These are phyloP conservation scores for Actinernus sp. DNA, from an alignment of 92 coral and sea anemone genomes.

Conservation along the genomic window DNA sequence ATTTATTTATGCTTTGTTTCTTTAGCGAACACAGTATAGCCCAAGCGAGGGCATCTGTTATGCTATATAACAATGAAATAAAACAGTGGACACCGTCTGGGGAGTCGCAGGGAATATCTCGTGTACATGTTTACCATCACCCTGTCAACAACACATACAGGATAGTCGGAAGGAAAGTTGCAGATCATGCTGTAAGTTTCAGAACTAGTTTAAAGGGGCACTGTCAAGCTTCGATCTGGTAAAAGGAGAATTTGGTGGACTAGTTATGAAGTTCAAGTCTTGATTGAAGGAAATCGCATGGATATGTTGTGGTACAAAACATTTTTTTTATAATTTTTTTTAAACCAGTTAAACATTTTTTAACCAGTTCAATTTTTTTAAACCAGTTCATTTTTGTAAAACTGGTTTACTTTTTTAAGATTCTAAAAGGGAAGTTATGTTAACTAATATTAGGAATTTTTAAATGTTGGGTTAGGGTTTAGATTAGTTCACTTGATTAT, in stretches of 20 bases:
- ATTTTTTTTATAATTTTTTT: too few relatives aligned
- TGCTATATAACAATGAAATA: conserved; percentile 94
- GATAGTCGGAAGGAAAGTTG: conserved; percentile 91
- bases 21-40: conserved; percentile 84
- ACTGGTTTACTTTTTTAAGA: too few relatives aligned
- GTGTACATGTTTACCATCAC: conserved; percentile 94
- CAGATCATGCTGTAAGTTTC: conserved; percentile 82
- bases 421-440: too few relatives aligned
- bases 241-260: not conserved
- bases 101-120: conserved; percentile 88
- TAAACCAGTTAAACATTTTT: too few relatives aligned
- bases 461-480: too few relatives aligned
- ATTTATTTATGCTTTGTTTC: not conserved
- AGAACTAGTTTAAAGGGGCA: too few relatives aligned
- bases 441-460: too few relatives aligned
- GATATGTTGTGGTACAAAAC: too few relatives aligned
- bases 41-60: conserved; percentile 95
- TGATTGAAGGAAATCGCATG: too few relatives aligned
- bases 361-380: too few relatives aligned
- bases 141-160: conserved; percentile 91
- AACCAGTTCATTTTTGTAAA: too few relatives aligned
- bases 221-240: not conserved
- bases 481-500: too few relatives aligned
- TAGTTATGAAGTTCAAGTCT: not conserved
- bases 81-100: conserved; percentile 96